Evolutionary conservation across 2,113 vertebrate genomes (phyloP), one percentile per base, ranked within the genome.

Genomic region (Dryoscopus gambensis): DNA sequence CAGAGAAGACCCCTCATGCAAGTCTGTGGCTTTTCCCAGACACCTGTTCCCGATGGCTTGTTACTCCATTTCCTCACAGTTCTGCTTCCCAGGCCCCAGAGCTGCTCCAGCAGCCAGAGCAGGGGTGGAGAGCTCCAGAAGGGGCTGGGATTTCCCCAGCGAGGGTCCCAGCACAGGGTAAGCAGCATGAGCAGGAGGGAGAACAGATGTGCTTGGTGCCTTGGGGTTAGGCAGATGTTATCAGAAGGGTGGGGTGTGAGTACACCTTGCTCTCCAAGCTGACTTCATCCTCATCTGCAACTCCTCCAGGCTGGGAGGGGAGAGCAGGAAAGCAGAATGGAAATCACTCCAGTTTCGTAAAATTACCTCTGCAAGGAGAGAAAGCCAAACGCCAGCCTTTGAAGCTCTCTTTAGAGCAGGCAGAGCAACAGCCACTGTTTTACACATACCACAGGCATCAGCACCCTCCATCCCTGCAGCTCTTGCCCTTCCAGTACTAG

Each of bases 221-320:
- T 70, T 4, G 40, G 16, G 91, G 94, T 87, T 87, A 94, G 53
- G 49, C 69, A 82, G 96, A 95, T 94, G 44, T 42, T 94, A 96
- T 93, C 84, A 0, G 33, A 10, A 2, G 89, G 88, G 84, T 67
- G 67, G 82, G 79, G 90, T 92, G 68, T 2, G 28, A 84, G 47
- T 79, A 93, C 90, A 95, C 95, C 93, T 96, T 84, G 81, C 90
- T 95, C 73, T 95, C 81, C 74, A 75, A 33, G 91, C 93, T 93
- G 93, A 96, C 90, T 94, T 94, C 93, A 96, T 94, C 84, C 31
- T 79, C 89, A 88, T 90, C 93, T 91, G 73, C 39, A 3, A 71
- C 96, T 96, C 94, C 96, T 92, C 87, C 84, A 87, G 73, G 68
- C 16, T 89, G 90, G 95, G 93, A 95, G 90, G 81, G 49, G 78